A percentile compares a stretch with the other conserved stretches of the same genome.
phyloP scores from a whole-genome alignment of 2,888 invertebrate genomes.

The Charanyca ferruginea region DNA sequence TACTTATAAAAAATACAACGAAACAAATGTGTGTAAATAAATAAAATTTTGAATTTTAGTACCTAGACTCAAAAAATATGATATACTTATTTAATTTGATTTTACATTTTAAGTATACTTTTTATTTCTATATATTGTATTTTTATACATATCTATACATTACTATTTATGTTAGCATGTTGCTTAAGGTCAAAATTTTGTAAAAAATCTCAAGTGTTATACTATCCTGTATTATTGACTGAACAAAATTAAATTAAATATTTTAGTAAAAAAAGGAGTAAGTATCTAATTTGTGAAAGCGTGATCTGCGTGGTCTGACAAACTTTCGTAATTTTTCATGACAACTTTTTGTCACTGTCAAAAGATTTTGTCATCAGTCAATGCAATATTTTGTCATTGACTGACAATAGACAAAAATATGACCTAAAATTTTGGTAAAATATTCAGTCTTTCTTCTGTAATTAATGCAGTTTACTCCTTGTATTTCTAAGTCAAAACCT shows the following conservation, averaged over 20 bases:
- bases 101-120: slow-evolving; percentile 14
- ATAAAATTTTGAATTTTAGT: slow-evolving; percentile 31
- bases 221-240: slow-evolving; percentile 68
- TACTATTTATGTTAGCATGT: slow-evolving; percentile 31
- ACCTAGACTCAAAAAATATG: slow-evolving; percentile 15
- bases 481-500: slow-evolving; percentile 65
- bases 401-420: slow-evolving; percentile 38
- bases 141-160: slow-evolving; percentile 8
- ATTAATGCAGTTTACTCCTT: slow-evolving; percentile 46
- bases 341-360: slow-evolving; percentile 48
- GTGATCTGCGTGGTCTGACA: slow-evolving; percentile 30
- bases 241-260: slow-evolving; percentile 69
- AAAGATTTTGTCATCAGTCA: slow-evolving; percentile 41
- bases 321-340: slow-evolving; percentile 28
- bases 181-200: slow-evolving; percentile 42
- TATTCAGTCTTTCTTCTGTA: slow-evolving; percentile 24
- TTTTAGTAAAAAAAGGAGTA: slow-evolving; percentile 44
- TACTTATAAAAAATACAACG: slow-evolving; percentile 28
- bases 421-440: slow-evolving; percentile 8
- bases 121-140: slow-evolving; percentile 28
- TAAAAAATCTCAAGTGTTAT: slow-evolving; percentile 60
- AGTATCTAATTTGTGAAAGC: slow-evolving; percentile 3
- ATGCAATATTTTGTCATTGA: slow-evolving; percentile 42
- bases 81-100: slow-evolving; percentile 33
- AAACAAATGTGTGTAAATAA: slow-evolving; percentile 48